A percentile compares a stretch with the other conserved stretches of the same genome.
Evolutionary conservation across 2,113 vertebrate genomes (phyloP).

Genomic region (Perca schrenkii): DNA sequence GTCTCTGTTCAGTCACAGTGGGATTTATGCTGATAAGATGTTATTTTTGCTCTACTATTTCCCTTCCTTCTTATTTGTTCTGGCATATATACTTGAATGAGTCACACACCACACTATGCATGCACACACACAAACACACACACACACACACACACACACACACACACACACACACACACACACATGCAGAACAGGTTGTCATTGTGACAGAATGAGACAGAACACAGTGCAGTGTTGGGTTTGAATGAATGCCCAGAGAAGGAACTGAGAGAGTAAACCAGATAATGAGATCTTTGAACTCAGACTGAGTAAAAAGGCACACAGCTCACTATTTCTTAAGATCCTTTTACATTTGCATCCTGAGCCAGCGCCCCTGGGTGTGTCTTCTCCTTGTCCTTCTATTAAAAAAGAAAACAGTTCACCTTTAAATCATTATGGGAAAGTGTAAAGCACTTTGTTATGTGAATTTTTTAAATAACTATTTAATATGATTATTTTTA

Average conservation of each 20-base stretch:
- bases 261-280: background rate
- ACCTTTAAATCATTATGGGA: background rate
- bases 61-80: constrained; percentile 38
- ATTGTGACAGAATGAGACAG: constrained; percentile 15
- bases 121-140: background rate
- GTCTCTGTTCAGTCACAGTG: background rate
- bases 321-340: constrained; percentile 43
- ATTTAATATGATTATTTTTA: background rate
- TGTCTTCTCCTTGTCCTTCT: constrained; percentile 47
- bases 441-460: background rate
- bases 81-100: constrained; percentile 20
- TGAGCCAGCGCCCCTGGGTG: constrained; percentile 53
- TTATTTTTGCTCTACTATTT: background rate
- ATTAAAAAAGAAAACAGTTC: constrained; percentile 25
- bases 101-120: background rate
- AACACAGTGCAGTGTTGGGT: background rate
- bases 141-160: background rate
- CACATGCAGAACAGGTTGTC: background rate
- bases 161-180: background rate
- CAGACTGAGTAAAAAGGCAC: background rate
- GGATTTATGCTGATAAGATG: constrained; percentile 30
- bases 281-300: constrained; percentile 20
- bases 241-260: constrained; percentile 22
- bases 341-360: constrained; percentile 52
- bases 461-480: background rate